Evolutionary conservation across 1,140 invertebrate genomes (phyloP), one percentile per base, ranked within the genome.

Genomic region (Drosophila mauritiana): DNA sequence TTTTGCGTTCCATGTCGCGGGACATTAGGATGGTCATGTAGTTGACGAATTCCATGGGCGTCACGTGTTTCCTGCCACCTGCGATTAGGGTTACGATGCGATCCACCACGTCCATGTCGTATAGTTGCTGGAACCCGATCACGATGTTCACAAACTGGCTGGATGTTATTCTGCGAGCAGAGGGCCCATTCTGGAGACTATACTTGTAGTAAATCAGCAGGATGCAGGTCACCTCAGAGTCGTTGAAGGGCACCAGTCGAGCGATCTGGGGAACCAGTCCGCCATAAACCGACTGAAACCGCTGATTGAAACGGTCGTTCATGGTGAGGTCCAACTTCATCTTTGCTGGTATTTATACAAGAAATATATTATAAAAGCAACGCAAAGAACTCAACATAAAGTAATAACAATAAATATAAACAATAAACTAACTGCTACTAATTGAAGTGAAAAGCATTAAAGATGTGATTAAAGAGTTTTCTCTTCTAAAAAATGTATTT

Each of bases 191-290:
- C 25, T 65, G 63, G 12, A 65, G 58, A 34, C 42, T 34, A 22
- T 17, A 65, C 25, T 65, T 65, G 57, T 49, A 65, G 43, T 65
- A 65, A 13, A 65, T 63, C 42, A 65, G 13, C 58, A 65, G 63
- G 25, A 65, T 46, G 43, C 63, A 65, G 43, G 63, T 48, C 22
- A 65, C 63, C 36, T 65, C 63, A 4, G 57, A 5, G n/a, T 63
- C 58, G 11, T 46, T 63, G 25, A 65, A 65, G 36, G 63, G 57
- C 34, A 37, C 63, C 36, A 34, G 10, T 5, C 57, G 42, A 13
- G 58, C 25, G 2, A 65, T 63, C 34, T 65, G 63, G 1, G 63
- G 36, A 2, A 65, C 43, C 3, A 63, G 25, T 3, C 22, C 25
- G 0, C 43, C 17, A 4, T 40, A 65, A 2, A 48, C 15, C 2